Conservation (phyloP, 2,888 invertebrate species). For the Eledone cirrhosa region DNA sequence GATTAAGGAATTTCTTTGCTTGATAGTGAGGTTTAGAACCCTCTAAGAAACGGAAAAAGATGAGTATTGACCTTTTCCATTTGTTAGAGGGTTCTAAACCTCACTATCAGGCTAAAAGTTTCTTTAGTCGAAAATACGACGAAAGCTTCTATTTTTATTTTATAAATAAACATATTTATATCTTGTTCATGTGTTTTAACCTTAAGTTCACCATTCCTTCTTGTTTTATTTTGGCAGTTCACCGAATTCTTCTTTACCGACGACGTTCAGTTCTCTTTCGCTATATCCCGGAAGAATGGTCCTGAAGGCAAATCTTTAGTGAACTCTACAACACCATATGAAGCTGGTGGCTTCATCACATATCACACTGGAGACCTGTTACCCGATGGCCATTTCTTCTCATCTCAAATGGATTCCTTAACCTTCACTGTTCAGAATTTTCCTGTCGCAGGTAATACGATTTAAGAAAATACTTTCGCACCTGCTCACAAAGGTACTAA, state of each 20-base stretch:
- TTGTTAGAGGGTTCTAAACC: too few species aligned
- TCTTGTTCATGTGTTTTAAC: not conserved
- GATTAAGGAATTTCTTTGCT: too few species aligned
- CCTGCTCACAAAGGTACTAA: too few species aligned
- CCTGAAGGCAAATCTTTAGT: not conserved
- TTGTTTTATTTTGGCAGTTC: slow-evolving; percentile 3
- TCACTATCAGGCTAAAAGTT: too few species aligned
- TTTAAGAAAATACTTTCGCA: too few species aligned
- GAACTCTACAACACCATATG: not conserved
- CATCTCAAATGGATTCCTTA: not conserved
- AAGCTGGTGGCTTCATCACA: slow-evolving; percentile 3
- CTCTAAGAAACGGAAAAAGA: too few species aligned
- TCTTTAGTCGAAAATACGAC: too few species aligned
- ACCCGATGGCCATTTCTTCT: not conserved
- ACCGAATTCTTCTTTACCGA: not conserved
- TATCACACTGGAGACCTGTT: not conserved
- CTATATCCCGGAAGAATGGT: not conserved
- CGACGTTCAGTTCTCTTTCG: not conserved
- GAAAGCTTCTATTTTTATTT: too few species aligned
- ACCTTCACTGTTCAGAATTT: not conserved
- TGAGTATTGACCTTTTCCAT: too few species aligned
- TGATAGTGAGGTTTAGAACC: too few species aligned
- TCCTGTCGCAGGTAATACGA: not conserved
- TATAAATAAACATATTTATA: too few species aligned
- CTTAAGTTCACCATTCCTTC: not conserved